phyloP scores from a whole-genome alignment of 37 sponge, comb jelly and placozoan genomes.

The Bolinopsis microptera region DNA sequence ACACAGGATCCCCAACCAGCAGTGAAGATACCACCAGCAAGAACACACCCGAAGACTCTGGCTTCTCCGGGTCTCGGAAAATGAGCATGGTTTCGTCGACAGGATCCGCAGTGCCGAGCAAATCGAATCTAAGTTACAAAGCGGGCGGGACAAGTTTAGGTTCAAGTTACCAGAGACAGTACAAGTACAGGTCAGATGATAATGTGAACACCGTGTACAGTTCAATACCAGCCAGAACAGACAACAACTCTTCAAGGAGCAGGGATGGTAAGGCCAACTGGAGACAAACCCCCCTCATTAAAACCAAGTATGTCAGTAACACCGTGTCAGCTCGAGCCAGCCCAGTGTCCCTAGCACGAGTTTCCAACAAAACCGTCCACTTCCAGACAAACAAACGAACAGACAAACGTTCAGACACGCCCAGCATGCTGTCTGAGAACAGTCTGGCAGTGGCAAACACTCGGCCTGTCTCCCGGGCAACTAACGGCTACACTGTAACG shows the following conservation, averaged over 20 bases:
- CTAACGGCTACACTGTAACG: neutral
- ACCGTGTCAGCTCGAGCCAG: neutral
- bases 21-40: neutral
- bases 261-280: slow-evolving; percentile 55
- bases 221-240: neutral
- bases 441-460: neutral
- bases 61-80: slow-evolving; percentile 44
- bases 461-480: neutral
- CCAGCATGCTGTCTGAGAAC: slow-evolving; percentile 1
- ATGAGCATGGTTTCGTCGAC: slow-evolving; percentile 36
- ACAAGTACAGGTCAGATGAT: neutral
- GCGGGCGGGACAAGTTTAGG: neutral
- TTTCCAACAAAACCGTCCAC: neutral
- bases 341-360: neutral
- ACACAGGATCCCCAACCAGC: neutral
- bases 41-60: neutral
- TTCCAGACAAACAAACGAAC: neutral
- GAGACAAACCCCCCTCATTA: slow-evolving; percentile 42
- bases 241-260: neutral
- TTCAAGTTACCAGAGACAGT: neutral
- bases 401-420: neutral
- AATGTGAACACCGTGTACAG: neutral
- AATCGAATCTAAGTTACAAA: neutral
- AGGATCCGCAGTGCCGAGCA: neutral
- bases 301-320: neutral